Conservation (phyloP, 2,113 vertebrate genomes). For the Orthonyx spaldingii region DNA sequence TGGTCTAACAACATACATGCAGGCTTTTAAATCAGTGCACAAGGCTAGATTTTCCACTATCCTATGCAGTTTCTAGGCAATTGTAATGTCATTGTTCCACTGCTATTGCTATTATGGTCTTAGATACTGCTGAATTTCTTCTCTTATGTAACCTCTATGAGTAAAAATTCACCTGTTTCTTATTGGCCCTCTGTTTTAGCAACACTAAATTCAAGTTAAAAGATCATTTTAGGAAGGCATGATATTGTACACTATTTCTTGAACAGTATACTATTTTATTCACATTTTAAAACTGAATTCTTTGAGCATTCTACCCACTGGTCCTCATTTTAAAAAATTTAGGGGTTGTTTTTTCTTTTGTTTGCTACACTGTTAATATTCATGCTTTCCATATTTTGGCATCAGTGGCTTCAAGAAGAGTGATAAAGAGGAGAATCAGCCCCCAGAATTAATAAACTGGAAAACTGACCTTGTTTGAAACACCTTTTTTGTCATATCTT, state of each 20-base stretch:
- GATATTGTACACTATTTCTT: neutral
- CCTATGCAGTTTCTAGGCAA: neutral
- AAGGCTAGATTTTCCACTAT: neutral
- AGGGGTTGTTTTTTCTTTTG: rapidly evolving
- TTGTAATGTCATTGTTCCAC: neutral
- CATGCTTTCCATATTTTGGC: neutral
- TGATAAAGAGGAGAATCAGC: neutral
- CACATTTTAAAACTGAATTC: neutral
- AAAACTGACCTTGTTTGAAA: neutral
- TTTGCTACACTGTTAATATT: neutral
- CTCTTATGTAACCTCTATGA: neutral
- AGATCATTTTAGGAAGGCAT: neutral
- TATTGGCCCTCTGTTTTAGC: neutral
- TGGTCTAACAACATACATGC: neutral
- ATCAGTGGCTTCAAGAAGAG: neutral
- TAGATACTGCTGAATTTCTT: neutral
- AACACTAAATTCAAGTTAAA: neutral
- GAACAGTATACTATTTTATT: neutral
- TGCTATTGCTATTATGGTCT: neutral
- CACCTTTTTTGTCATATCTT: neutral
- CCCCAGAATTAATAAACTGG: neutral
- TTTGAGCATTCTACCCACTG: neutral
- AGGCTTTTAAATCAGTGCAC: neutral
- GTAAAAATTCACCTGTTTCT: neutral
- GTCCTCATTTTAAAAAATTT: neutral